Conservation (phyloP, 2,797 vertebrate species). For the Macropus fuliginosus region DNA sequence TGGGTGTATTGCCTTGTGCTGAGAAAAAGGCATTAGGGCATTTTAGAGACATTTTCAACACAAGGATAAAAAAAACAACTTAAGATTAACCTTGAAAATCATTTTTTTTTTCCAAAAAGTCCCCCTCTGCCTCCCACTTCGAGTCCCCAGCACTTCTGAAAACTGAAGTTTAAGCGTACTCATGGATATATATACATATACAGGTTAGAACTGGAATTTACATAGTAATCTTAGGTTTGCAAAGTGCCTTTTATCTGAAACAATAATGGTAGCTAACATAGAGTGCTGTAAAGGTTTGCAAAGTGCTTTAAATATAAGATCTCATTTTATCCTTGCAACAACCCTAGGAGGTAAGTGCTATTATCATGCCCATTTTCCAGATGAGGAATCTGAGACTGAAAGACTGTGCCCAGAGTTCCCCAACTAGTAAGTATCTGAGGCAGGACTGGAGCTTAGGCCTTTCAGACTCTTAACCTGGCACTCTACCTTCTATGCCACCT, state of each 20-base stretch:
- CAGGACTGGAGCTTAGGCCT: not conserved
- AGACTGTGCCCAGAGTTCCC: not conserved
- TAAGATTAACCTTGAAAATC: slow-evolving; percentile 7
- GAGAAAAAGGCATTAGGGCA: not conserved
- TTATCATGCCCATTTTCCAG: not conserved
- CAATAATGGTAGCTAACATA: not conserved
- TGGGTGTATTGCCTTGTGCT: slow-evolving; percentile 11
- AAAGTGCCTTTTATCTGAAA: not conserved
- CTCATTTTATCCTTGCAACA: not conserved
- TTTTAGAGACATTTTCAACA: slow-evolving; percentile 37
- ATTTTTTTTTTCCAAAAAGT: not conserved
- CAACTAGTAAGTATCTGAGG: not conserved
- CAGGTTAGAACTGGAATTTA: not conserved
- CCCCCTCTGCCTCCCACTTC: not conserved
- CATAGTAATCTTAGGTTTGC: not conserved
- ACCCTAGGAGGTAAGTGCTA: not conserved
- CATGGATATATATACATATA: not conserved
- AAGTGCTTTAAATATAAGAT: not conserved
- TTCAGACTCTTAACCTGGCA: not conserved
- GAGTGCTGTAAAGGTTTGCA: not conserved
- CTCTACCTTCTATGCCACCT: not conserved
- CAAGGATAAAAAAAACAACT: not conserved
- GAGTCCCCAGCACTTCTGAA: not conserved
- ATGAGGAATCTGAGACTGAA: not conserved
- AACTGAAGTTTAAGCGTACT: not conserved